phyloP scores from a whole-genome alignment of 1,140 invertebrate genomes.

The Chelonus insularis region DNA sequence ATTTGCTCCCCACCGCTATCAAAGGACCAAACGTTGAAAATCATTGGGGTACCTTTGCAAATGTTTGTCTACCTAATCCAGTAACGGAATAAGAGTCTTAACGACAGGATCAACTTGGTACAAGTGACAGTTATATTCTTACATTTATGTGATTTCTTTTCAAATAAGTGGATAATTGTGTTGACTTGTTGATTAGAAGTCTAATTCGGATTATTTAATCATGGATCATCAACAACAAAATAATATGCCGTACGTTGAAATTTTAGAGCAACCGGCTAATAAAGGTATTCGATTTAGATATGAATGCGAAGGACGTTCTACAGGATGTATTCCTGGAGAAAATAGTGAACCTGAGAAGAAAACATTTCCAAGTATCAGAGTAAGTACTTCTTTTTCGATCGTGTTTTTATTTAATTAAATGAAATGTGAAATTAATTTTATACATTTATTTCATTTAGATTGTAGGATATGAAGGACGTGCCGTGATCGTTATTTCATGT shows the following conservation, averaged over 20 bases:
- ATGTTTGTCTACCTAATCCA: no score
- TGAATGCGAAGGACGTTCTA: slow-evolving; percentile 89
- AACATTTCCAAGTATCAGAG: slow-evolving; percentile 85
- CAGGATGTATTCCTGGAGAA: slow-evolving; percentile 85
- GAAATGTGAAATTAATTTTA: neutral
- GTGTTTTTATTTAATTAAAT: neutral
- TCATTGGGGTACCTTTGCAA: no score
- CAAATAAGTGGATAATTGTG: neutral
- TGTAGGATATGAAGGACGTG: slow-evolving; percentile 72
- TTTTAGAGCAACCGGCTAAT: slow-evolving; percentile 84
- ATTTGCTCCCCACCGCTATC: no score
- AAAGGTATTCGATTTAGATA: slow-evolving; percentile 85
- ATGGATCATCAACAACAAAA: neutral
- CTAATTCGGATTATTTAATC: no score
- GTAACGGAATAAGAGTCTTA: no score
- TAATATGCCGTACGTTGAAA: slow-evolving; percentile 66
- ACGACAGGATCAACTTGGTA: no score
- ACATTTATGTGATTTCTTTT: no score
- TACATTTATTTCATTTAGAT: neutral
- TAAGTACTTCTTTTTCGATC: slow-evolving; percentile 35
- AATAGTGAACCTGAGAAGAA: slow-evolving; percentile 82
- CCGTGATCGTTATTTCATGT: slow-evolving; percentile 86
- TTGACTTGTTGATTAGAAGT: no score
- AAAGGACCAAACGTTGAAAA: no score
- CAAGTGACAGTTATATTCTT: no score